Percentiles rank a stretch among this genome's conserved stretches.
phyloP scores from a whole-genome alignment of 2,797 vertebrate species.

The Poeciliopsis paucimaculata region DNA sequence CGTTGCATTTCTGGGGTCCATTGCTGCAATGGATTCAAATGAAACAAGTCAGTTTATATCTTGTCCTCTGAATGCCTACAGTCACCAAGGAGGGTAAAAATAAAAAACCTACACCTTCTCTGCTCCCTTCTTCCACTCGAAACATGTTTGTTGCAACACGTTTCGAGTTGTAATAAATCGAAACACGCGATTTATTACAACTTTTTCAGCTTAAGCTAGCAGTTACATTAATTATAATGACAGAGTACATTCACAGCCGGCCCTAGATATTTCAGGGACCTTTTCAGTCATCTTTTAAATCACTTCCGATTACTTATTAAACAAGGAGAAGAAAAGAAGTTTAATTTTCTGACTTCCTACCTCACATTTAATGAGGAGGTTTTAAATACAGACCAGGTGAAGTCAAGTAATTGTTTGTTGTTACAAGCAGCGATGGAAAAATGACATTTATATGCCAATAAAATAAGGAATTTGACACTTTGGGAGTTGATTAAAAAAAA shows the following conservation, averaged over 20 bases:
- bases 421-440: background rate
- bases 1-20: constrained; percentile 92
- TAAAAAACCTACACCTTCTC: background rate
- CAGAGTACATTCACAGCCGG: background rate
- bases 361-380: background rate
- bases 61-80: background rate
- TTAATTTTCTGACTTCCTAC: background rate
- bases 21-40: constrained; percentile 75
- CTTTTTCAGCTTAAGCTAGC: background rate
- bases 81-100: background rate
- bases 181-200: background rate
- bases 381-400: background rate
- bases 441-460: background rate
- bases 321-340: background rate
- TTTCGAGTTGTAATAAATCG: background rate
- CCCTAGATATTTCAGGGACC: background rate
- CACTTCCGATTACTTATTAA: background rate
- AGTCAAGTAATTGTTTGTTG: background rate
- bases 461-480: background rate
- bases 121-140: background rate
- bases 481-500: background rate
- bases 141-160: background rate
- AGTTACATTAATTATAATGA: background rate
- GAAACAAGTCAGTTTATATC: constrained; percentile 6
- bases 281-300: background rate